phyloP scores from a whole-genome alignment of 2,113 vertebrate genomes.

The Tapirus terrestris region DNA sequence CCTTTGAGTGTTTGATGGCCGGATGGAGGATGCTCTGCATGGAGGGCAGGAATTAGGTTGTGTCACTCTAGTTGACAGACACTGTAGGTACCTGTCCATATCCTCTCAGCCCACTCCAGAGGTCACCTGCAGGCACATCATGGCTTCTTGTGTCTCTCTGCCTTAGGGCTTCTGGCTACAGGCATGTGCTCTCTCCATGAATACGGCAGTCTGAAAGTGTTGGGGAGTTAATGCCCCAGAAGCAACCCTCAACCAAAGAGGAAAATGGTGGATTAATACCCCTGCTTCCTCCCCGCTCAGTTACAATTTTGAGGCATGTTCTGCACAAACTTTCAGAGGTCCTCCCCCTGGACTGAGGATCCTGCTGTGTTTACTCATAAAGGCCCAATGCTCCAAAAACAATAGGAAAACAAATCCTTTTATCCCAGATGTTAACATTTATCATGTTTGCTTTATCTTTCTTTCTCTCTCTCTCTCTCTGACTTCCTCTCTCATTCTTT shows the following conservation, averaged over 20 bases:
- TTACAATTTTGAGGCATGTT: background rate
- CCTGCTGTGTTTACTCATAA: background rate
- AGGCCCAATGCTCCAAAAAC: background rate
- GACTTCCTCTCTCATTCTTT: background rate
- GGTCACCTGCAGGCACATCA: background rate
- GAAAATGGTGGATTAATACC: background rate
- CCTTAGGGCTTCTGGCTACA: background rate
- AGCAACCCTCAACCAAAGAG: background rate
- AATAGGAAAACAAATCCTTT: background rate
- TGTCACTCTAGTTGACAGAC: background rate
- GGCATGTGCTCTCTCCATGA: background rate
- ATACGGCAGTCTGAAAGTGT: background rate
- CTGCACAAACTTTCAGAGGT: background rate
- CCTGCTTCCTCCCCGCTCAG: background rate
- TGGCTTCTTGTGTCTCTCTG: background rate
- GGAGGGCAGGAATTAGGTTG: background rate
- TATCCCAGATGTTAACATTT: background rate
- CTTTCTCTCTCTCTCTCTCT: background rate
- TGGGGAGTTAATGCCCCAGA: background rate
- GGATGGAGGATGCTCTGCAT: background rate
- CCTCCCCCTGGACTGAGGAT: background rate
- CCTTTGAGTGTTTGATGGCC: background rate
- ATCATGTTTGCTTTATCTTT: background rate
- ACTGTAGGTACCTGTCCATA: background rate
- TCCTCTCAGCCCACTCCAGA: background rate